A percentile compares a stretch with the other conserved stretches of the same genome.
These are phyloP conservation scores for Peucedramus taeniatus DNA, from an alignment of 2,113 vertebrate species.

Conservation along the genomic window DNA sequence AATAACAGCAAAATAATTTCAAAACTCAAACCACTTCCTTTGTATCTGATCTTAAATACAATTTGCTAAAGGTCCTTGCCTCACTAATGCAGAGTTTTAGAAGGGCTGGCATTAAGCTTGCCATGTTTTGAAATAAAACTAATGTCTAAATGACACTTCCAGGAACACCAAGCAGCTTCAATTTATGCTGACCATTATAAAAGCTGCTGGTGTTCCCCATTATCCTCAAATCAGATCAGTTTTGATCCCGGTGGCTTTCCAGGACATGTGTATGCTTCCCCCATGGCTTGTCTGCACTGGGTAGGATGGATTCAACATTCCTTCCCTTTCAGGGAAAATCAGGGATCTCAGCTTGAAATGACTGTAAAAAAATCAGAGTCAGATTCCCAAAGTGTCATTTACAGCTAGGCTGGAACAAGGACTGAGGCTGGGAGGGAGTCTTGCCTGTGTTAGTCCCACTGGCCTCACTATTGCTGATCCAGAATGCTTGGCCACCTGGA, in stretches of 20 bases:
- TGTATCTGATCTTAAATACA: background rate
- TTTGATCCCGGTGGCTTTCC: background rate
- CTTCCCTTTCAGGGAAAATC: background rate
- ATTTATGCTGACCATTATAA: background rate
- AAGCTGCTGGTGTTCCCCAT: background rate
- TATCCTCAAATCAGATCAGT: background rate
- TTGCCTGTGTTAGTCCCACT: background rate
- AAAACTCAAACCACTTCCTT: background rate
- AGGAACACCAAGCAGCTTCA: background rate
- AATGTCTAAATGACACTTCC: background rate
- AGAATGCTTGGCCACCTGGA: background rate
- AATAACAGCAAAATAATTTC: background rate
- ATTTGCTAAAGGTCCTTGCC: background rate
- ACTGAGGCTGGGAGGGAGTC: background rate
- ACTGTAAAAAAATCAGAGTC: background rate
- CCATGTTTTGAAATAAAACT: background rate
- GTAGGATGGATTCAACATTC: background rate
- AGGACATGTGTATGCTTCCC: background rate
- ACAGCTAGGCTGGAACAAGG: background rate
- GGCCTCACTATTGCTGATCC: background rate
- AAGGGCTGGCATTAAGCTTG: background rate
- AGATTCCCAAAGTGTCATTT: background rate
- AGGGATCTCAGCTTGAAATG: background rate
- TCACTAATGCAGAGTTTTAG: background rate
- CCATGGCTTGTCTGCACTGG: background rate